Evolutionary conservation across 2,797 vertebrate species (phyloP), one percentile per base, ranked within the genome.

Genomic region (Gymnodraco acuticeps): DNA sequence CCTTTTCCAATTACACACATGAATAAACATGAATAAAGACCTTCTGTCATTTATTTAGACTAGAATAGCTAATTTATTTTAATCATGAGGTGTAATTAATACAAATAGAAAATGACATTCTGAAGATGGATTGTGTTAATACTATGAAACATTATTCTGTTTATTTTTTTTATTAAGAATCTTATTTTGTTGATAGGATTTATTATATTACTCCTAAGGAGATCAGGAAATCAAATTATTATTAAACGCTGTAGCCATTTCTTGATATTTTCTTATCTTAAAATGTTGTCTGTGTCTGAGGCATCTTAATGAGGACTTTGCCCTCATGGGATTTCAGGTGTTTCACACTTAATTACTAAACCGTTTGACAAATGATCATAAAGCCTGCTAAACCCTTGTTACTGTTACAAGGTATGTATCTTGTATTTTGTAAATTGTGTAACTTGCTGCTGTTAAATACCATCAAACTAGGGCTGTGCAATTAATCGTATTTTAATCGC

Each of bases 1-100:
- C 54, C 38, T 78, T 82, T 86, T 87, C 78, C 68, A 90, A 91
- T 91, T 87, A 88, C 54, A 75, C 13, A 58, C 85, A 81, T 84
- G 64, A 90, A 71, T 85, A 81, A 77, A 63, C 56, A 64, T 45
- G 38, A 80, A 70, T 69, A 72, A 20, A 70, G 58, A 70, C 55
- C 54, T 52, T 53, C 27, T 78, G 65, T 75, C 59, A 81, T 76
- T 66, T 33, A 70, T 74, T 74, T 66, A 77, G 50, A 33, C 19
- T 16, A 15, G 50, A 64, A 14, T 42, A 69, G 45, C 54, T 77
- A 0, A 20, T 77, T 87, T 83, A 64, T 72, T 83, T 73, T 3
- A 56, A 53, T 69, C 23, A 74, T 53, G 23, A 60, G 5, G 33
- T 70, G 20, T 66, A 45, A 84, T 79, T 68, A 70, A 76, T 53